Evolutionary conservation across 2,797 vertebrate genomes (phyloP).

Genomic region (Propithecus perrieri): DNA sequence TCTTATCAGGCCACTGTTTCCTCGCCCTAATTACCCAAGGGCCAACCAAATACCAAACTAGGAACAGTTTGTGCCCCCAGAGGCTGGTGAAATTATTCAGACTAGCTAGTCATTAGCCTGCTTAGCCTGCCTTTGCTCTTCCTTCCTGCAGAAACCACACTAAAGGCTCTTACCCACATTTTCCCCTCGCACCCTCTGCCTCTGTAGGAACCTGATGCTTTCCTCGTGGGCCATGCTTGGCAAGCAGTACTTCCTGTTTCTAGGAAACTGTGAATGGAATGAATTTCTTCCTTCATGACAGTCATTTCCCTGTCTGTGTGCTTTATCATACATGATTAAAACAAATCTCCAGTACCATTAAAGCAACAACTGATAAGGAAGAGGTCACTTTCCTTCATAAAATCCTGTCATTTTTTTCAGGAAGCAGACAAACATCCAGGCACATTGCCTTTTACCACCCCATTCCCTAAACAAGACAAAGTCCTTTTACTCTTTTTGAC

Average conservation of each 20-base stretch:
- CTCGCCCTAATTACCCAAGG: too few relatives aligned
- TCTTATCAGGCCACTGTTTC: neutral
- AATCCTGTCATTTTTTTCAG: neutral
- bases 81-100: neutral
- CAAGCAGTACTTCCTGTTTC: neutral
- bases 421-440: neutral
- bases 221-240: neutral
- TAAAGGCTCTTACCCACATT: neutral
- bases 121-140: neutral
- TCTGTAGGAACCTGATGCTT: neutral
- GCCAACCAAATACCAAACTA: neutral
- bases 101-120: neutral
- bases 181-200: neutral
- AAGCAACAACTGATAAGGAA: neutral
- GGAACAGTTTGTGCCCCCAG: too few relatives aligned
- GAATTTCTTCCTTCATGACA: too few relatives aligned
- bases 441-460: neutral
- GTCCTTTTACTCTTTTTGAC: neutral
- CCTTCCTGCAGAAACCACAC: neutral
- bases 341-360: neutral
- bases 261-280: neutral
- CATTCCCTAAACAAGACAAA: neutral
- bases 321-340: neutral
- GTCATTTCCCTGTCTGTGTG: neutral
- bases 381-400: neutral